A percentile compares a stretch with the other conserved stretches of the same genome.
Conservation (phyloP, 2,113 vertebrate genomes). For the Xenopus borealis region DNA sequence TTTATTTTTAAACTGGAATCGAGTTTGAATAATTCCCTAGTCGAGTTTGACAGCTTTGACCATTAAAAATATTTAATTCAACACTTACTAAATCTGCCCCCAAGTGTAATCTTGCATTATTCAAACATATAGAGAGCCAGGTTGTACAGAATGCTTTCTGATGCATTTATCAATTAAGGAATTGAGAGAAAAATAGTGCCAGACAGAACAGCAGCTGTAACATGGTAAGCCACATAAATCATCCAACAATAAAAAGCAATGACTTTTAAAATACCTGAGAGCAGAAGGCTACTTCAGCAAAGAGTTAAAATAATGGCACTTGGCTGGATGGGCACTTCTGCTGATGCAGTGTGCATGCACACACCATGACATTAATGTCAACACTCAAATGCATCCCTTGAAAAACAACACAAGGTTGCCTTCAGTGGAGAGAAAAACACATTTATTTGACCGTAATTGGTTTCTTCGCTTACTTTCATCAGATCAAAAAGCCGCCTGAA, state of each 20-base stretch:
- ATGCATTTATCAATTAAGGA: neutral
- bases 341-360: neutral
- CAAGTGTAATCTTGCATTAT: neutral
- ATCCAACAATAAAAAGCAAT: neutral
- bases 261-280: conserved; percentile 1
- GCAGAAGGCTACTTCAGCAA: conserved; percentile 8
- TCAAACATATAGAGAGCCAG: neutral
- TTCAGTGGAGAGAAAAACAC: conserved; percentile 1
- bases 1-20: too few relatives aligned
- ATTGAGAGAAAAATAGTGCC: neutral
- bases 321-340: neutral
- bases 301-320: conserved; percentile 7
- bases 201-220: neutral
- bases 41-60: too few relatives aligned
- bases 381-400: neutral
- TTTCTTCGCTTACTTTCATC: conserved; percentile 42
- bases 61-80: too few relatives aligned
- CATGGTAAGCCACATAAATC: neutral
- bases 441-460: conserved; percentile 13
- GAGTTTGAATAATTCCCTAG: too few relatives aligned
- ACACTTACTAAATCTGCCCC: too few relatives aligned
- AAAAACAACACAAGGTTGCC: conserved; percentile 22
- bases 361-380: neutral
- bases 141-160: conserved; percentile 15
- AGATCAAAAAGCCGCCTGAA: conserved; percentile 53